Evolutionary conservation across 2,888 invertebrate species (phyloP).

Genomic region (Lathronympha strigana): DNA sequence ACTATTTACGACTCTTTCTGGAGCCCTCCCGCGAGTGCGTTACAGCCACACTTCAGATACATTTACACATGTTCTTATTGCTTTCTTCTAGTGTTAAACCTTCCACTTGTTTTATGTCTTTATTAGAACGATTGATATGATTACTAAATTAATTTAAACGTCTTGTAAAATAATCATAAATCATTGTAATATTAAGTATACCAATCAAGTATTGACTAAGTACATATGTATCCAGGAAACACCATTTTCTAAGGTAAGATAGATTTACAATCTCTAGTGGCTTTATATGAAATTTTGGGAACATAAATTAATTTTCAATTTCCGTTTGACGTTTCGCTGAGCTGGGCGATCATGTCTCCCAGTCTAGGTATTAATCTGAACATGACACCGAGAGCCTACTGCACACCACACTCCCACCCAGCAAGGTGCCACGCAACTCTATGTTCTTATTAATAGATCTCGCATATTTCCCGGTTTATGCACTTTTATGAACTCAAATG

Average conservation of each 20-base stretch:
- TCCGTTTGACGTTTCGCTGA: conserved; percentile 83
- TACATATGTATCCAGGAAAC: neutral
- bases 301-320: conserved; percentile 84
- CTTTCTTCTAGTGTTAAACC: conserved; percentile 21
- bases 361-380: conserved; percentile 75
- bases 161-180: too few relatives aligned
- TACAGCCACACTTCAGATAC: conserved; percentile 51
- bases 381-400: conserved; percentile 70
- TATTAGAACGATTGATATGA: neutral
- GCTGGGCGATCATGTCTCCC: conserved; percentile 75
- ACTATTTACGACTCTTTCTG: conserved; percentile 80
- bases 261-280: conserved; percentile 67
- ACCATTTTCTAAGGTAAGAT: conserved; percentile 42
- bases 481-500: neutral
- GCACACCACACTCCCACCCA: conserved; percentile 57
- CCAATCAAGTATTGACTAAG: neutral
- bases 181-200: too few relatives aligned
- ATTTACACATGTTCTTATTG: conserved; percentile 40
- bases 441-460: neutral
- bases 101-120: neutral
- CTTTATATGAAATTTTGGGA: conserved; percentile 71
- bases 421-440: conserved; percentile 11
- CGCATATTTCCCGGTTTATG: neutral
- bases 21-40: conserved; percentile 75
- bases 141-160: too few relatives aligned